Percentiles rank a stretch among this genome's conserved stretches.
These are phyloP conservation scores for Otus sunia DNA, from an alignment of 2,113 vertebrate genomes.

Conservation along the genomic window DNA sequence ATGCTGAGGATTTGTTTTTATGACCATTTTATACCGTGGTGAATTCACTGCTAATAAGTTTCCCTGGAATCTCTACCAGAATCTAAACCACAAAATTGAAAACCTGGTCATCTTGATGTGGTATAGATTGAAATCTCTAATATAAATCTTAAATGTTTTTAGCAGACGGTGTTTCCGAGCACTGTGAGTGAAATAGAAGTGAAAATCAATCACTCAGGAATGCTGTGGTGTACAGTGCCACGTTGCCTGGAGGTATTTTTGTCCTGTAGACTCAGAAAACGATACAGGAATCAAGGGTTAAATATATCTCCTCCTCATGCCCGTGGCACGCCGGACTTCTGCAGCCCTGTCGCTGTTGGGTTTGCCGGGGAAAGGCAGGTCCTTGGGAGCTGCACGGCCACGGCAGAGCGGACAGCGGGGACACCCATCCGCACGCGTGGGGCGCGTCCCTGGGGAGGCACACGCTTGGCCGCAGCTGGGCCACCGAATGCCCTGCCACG, in stretches of 20 bases:
- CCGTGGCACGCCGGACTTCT: background rate
- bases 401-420: fast-evolving
- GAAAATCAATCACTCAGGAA: background rate
- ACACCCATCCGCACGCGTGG: fast-evolving
- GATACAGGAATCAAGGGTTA: background rate
- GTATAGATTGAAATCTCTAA: background rate
- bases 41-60: background rate
- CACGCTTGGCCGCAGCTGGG: background rate
- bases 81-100: background rate
- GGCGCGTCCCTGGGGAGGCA: fast-evolving
- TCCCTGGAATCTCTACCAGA: background rate
- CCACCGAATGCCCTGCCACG: fast-evolving
- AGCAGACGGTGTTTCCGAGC: background rate
- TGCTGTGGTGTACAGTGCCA: background rate
- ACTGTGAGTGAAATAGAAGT: background rate
- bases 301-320: background rate
- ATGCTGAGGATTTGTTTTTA: background rate
- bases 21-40: background rate
- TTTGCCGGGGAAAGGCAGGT: background rate
- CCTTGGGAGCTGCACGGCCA: fast-evolving
- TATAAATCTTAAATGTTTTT: background rate
- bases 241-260: background rate
- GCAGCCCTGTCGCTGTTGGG: background rate
- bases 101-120: background rate
- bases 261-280: background rate